Base-by-base conservation (phyloP, 1,140 invertebrate genomes). In the Zaprionus inermis region DNA sequence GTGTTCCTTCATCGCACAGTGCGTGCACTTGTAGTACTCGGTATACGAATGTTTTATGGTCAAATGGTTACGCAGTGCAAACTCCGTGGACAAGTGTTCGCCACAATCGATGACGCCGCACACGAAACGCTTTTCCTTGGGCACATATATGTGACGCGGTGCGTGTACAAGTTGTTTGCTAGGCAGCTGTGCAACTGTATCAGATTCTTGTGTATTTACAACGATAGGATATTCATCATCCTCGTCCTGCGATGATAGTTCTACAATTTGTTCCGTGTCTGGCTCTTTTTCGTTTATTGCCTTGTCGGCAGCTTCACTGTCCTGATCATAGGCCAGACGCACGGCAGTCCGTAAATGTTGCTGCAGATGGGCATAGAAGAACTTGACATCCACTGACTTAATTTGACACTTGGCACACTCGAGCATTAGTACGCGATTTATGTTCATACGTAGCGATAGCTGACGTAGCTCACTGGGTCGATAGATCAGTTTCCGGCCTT, bases 361-460 rank as follows among this genome's bases (percentile, higher is more conserved):
- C 12, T 54, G 38, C 6, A 85, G 44, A 22, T 49, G 44, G 6
- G 7, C 4, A 49, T 2, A 22, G 20, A 49, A 44, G 18, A 20
- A 6, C 0, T n/a, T 24, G 9, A 46, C 12, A 3, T 32, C n/a
- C 0, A 2, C 0, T 22, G 44, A 34, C 10, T 24, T 2, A 0
- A 57, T 77, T 0, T 16, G 5, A 22, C 83, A 88, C 6, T 75
- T 56, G 7, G 28, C 73, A 11, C 83, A 86, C 5, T 10, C 3
- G 1, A 89, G 4, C 0, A 0, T 0, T 0, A 0, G 0, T 1
- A 0, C 68, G 38, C 3, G 60, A 38, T 9, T 32, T 0, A 4
- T 5, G 24, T 32, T 10, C 49, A 4, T 28, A 4, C 24, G 24
- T 28, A 28, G 4, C 4, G 4, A 28, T 28, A 86, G n/a, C 2